These are phyloP conservation scores for Hermaeophaga mercurialis DNA, from an alignment of 2,888 invertebrate species.

Conservation along the genomic window DNA sequence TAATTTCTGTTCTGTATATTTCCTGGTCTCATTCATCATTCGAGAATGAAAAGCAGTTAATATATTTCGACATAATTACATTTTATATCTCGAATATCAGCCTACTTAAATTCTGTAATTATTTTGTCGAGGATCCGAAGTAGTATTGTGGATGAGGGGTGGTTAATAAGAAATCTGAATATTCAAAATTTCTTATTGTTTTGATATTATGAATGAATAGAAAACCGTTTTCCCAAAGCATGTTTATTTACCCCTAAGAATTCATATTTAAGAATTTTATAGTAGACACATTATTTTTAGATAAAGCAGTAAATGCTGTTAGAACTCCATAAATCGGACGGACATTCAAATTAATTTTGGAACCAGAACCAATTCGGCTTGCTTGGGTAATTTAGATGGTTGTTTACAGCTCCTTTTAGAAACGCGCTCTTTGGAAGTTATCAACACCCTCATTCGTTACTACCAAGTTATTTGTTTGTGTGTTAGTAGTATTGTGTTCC, in stretches of 20 bases:
- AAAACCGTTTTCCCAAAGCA: too few relatives aligned
- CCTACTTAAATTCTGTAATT: slow-evolving; percentile 19
- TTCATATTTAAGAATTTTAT: too few relatives aligned
- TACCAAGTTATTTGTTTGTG: slow-evolving; percentile 14
- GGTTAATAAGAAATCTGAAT: not conserved
- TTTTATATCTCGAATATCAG: slow-evolving; percentile 20
- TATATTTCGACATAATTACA: slow-evolving; percentile 28
- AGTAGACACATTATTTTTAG: too few relatives aligned
- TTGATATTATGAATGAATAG: too few relatives aligned
- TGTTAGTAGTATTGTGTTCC: slow-evolving; percentile 16
- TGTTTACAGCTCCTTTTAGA: slow-evolving; percentile 23
- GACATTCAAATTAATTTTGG: slow-evolving; percentile 24
- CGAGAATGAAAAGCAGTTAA: slow-evolving; percentile 21
- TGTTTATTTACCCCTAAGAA: too few relatives aligned
- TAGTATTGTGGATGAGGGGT: not conserved
- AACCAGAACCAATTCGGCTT: slow-evolving; percentile 6
- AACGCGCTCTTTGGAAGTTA: slow-evolving; percentile 15
- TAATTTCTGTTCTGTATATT: slow-evolving; percentile 18
- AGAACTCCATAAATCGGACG: slow-evolving; percentile 20
- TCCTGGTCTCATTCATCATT: slow-evolving; percentile 4
- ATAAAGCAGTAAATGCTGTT: slow-evolving; percentile 22
- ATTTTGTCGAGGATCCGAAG: not conserved
- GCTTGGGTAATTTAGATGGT: slow-evolving; percentile 19
- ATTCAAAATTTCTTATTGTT: too few relatives aligned
- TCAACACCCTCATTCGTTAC: slow-evolving; percentile 15